phyloP scores from a whole-genome alignment of 2,797 vertebrate species.

The Neopelma chrysocephalum region DNA sequence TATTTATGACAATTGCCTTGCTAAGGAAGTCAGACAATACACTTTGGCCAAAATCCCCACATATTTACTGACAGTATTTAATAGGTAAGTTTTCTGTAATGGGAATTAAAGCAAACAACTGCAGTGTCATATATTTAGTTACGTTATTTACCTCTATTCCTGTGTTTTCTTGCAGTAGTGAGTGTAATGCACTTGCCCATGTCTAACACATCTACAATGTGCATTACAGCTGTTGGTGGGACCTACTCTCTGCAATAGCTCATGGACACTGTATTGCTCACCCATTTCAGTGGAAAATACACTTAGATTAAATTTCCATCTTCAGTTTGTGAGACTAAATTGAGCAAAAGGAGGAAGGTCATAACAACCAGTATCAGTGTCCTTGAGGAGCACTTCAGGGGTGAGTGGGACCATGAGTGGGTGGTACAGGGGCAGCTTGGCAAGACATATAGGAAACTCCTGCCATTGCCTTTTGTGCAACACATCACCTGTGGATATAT shows the following conservation, averaged over 20 bases:
- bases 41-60: background rate
- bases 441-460: background rate
- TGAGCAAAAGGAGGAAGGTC: background rate
- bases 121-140: background rate
- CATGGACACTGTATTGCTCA: background rate
- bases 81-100: rapidly evolving
- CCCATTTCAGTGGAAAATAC: background rate
- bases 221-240: no score
- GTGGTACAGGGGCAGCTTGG: background rate
- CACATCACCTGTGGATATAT: background rate
- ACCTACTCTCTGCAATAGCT: background rate
- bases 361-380: background rate
- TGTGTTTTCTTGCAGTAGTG: background rate
- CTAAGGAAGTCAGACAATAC: background rate
- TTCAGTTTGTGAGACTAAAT: background rate
- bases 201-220: rapidly evolving
- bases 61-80: background rate
- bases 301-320: background rate
- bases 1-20: background rate
- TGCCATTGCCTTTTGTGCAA: background rate
- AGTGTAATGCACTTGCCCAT: rapidly evolving
- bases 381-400: background rate
- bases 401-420: background rate
- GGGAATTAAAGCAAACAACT: background rate
- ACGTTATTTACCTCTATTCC: background rate